Evolutionary conservation across 2,797 vertebrate genomes (phyloP).

Genomic region (Spizella passerina): DNA sequence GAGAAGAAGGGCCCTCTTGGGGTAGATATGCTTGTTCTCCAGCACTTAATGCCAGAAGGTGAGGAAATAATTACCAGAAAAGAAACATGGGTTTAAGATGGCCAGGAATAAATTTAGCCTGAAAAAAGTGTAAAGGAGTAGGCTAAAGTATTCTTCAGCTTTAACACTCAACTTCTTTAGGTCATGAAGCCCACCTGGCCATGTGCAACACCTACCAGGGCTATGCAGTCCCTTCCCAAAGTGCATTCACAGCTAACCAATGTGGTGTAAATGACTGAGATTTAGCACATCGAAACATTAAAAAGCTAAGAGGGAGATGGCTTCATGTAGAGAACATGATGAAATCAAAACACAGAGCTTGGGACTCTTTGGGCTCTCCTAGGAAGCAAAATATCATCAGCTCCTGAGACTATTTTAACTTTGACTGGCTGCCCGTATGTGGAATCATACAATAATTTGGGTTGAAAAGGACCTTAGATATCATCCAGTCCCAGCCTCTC

Average conservation of each 20-base stretch:
- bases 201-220: neutral
- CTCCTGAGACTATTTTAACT: neutral
- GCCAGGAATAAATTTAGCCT: neutral
- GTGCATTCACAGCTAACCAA: neutral
- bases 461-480: neutral
- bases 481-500: neutral
- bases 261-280: neutral
- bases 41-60: neutral
- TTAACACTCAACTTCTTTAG: neutral
- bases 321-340: neutral
- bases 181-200: neutral
- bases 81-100: neutral
- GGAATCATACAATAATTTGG: neutral
- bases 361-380: neutral
- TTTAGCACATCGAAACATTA: neutral
- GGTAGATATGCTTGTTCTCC: neutral
- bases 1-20: neutral
- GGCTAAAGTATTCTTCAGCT: accelerated
- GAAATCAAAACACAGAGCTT: neutral
- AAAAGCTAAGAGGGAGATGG: neutral
- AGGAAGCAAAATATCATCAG: neutral
- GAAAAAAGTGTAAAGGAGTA: neutral
- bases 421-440: neutral
- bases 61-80: neutral
- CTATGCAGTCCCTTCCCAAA: neutral